phyloP scores from a whole-genome alignment of 2,113 vertebrate genomes.

The Eulemur macaco region DNA sequence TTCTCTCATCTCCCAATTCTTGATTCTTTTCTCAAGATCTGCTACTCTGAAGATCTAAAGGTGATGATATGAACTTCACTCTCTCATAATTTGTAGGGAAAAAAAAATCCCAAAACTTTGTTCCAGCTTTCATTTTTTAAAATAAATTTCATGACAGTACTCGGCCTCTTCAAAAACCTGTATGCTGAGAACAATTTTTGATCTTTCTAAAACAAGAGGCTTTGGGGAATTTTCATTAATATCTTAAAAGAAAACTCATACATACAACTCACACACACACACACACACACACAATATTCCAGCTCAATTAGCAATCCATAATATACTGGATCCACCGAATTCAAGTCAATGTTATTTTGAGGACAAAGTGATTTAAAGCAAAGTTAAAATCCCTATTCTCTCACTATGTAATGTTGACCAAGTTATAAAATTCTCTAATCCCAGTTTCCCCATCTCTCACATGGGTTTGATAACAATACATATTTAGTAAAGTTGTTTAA shows the following conservation, averaged over 20 bases:
- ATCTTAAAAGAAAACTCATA: neutral
- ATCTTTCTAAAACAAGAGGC: neutral
- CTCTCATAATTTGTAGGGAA: neutral
- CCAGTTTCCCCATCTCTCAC: neutral
- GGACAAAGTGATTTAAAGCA: neutral
- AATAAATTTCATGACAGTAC: neutral
- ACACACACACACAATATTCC: neutral
- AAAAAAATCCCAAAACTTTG: neutral
- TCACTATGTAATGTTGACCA: neutral
- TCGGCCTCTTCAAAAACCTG: neutral
- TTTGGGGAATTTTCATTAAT: neutral
- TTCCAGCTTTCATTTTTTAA: neutral
- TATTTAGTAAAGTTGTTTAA: neutral
- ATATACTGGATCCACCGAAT: neutral
- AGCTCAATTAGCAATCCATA: neutral
- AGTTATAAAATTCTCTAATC: neutral
- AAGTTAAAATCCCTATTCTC: neutral
- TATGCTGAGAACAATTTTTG: neutral
- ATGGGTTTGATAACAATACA: neutral
- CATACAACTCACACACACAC: neutral
- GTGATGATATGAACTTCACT: neutral
- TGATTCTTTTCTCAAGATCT: neutral
- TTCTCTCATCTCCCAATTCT: neutral
- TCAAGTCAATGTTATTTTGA: neutral
- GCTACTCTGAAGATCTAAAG: neutral